Evolutionary conservation across 2,113 vertebrate species (phyloP), one percentile per base, ranked within the genome.

Genomic region (Otolemur garnettii): DNA sequence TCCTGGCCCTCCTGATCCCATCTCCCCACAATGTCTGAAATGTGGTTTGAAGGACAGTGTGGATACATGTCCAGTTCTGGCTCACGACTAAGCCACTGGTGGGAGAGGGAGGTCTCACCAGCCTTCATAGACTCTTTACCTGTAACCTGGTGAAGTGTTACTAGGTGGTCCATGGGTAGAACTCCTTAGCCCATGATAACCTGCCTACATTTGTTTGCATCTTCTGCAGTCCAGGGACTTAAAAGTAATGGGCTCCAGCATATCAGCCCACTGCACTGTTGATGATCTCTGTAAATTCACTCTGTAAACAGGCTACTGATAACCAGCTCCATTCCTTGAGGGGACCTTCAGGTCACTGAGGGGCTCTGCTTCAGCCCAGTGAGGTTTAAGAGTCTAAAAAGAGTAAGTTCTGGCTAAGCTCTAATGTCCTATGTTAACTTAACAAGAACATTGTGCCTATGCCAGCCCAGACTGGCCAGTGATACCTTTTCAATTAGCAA

Each of bases 141-240:
- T 68, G 8, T 66, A 38, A 35, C 50, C 55, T 53, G 38, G 55
- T 7, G 26, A 7, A 26, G 33, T 55, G 74, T 38, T 79, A 2
- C 33, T 35, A 1, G 26, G 18, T 12, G 33, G 12, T 50, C 75
- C 50, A 3, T 30, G 19, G 24, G 7, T 69, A 64, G 42, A 75
- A 18, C 50, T 72, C 42, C n/a, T 74, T 60, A 8, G 33, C 17
- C 74, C 87, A 79, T n/a, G 55, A 72, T 50, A 30, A 93, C 83
- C 89, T 94, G 69, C 94, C 96, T 95, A 81, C 72, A 60, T 97
- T 95, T 55, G 87, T 96, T 93, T 91, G 72, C 97, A 86, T 97
- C 93, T 97, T 59, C 59, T 91, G 30, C 88, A 92, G 91, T 95
- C 87, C 30, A n/a, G 33, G 55, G 57, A 87, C 74, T 94, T 95